Conservation (phyloP, 2,888 invertebrate species). For the Branchellion lobata region DNA sequence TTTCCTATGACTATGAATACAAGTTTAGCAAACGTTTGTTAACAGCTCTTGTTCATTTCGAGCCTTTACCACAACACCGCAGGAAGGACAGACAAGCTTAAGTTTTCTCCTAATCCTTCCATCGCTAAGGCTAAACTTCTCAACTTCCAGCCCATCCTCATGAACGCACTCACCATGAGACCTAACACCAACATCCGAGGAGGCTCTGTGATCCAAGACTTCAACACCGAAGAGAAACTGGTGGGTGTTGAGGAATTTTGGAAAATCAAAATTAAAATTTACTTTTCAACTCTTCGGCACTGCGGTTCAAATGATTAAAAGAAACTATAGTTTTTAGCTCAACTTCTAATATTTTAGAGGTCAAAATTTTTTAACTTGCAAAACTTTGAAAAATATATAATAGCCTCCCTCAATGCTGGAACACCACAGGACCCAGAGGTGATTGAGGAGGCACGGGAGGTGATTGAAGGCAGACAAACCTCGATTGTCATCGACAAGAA, state of each 20-base stretch:
- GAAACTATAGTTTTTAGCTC: neutral
- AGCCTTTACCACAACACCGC: no score
- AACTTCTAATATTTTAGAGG: no score
- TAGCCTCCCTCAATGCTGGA: no score
- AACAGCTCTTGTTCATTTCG: no score
- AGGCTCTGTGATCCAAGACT: slow-evolving; percentile 77
- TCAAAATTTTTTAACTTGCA: no score
- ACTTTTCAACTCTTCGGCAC: neutral
- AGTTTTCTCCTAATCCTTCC: slow-evolving; percentile 71
- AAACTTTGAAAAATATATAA: no score
- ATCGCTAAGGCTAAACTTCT: slow-evolving; percentile 80
- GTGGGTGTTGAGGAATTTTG: slow-evolving; percentile 57
- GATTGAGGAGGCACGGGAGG: slow-evolving; percentile 72
- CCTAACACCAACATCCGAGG: slow-evolving; percentile 87
- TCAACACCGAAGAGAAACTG: slow-evolving; percentile 60
- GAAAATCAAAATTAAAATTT: slow-evolving; percentile 1
- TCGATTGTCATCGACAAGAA: slow-evolving; percentile 73
- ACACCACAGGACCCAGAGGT: slow-evolving; percentile 58
- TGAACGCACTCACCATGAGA: slow-evolving; percentile 83
- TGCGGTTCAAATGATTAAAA: neutral
- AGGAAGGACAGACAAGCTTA: slow-evolving; percentile 62
- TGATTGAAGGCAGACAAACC: slow-evolving; percentile 74
- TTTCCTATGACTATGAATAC: no score
- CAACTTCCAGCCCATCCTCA: slow-evolving; percentile 80
- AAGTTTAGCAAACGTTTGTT: no score